A percentile compares a stretch with the other conserved stretches of the same genome.
phyloP scores from a whole-genome alignment of 2,888 invertebrate species.

The Nebria brevicollis region DNA sequence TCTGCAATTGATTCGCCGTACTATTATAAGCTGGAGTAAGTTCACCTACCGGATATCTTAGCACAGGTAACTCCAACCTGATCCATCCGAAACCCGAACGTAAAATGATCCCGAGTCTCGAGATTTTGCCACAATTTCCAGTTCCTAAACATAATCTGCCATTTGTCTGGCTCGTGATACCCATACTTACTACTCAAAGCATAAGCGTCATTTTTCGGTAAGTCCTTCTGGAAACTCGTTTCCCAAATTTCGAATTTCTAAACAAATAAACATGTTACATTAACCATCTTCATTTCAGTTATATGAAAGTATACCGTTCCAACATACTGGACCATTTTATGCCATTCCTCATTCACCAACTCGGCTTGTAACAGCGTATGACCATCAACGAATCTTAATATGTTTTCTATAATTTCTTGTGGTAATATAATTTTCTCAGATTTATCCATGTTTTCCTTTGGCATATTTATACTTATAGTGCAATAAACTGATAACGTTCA shows the following conservation, averaged over 20 bases:
- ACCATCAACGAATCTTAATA: slow-evolving; percentile 59
- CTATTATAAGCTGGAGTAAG: no score
- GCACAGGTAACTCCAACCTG: background rate
- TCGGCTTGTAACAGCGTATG: slow-evolving; percentile 57
- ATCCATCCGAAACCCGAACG: background rate
- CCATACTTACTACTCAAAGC: background rate
- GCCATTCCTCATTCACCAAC: slow-evolving; percentile 55
- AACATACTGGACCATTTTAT: slow-evolving; percentile 56
- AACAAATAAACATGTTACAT: background rate
- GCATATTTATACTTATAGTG: no score
- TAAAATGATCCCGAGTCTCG: background rate
- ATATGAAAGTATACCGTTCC: slow-evolving; percentile 53
- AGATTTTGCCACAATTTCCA: slow-evolving; percentile 9
- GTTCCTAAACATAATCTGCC: background rate
- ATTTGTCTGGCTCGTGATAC: background rate
- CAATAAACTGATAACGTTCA: no score
- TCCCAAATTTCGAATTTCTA: slow-evolving; percentile 14
- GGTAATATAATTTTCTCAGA: background rate
- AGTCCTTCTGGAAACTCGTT: slow-evolving; percentile 3
- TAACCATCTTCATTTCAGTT: background rate
- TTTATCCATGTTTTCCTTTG: background rate
- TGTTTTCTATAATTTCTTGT: slow-evolving; percentile 58
- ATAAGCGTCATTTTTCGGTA: background rate
- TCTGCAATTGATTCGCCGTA: no score
- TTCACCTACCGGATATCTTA: background rate